Conservation (phyloP, 2,113 vertebrate species). For the Odontesthes bonariensis region DNA sequence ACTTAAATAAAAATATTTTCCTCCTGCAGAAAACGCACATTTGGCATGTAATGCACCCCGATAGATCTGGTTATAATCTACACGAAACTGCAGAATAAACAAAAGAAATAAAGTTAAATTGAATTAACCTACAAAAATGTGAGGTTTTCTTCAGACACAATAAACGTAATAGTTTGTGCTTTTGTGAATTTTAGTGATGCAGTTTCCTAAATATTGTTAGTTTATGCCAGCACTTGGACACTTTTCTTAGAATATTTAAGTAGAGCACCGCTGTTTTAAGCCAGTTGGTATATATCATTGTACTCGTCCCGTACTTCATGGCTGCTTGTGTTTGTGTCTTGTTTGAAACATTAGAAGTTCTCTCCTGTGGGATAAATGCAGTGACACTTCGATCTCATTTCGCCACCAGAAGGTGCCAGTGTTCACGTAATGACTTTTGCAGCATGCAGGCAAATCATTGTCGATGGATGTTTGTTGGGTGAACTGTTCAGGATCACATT, state of each 20-base stretch:
- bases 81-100: no score
- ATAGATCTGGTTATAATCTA: no score
- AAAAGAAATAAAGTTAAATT: no score
- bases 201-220: no score
- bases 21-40: no score
- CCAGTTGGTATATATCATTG: no score
- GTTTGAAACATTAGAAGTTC: not conserved
- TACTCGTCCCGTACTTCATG: no score
- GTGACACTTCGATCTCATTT: not conserved
- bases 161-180: not conserved
- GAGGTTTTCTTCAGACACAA: not conserved
- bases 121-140: not conserved
- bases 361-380: not conserved
- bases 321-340: not conserved
- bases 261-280: no score
- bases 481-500: not conserved
- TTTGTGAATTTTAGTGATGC: not conserved
- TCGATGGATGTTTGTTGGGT: not conserved
- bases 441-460: not conserved
- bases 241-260: no score
- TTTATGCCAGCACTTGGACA: no score
- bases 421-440: slow-evolving; percentile 30
- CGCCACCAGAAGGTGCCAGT: slow-evolving; percentile 70
- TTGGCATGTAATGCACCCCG: no score
- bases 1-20: no score